A percentile compares a stretch with the other conserved stretches of the same genome.
phyloP scores from a whole-genome alignment of 1,140 invertebrate species.

The Caerostris darwini region DNA sequence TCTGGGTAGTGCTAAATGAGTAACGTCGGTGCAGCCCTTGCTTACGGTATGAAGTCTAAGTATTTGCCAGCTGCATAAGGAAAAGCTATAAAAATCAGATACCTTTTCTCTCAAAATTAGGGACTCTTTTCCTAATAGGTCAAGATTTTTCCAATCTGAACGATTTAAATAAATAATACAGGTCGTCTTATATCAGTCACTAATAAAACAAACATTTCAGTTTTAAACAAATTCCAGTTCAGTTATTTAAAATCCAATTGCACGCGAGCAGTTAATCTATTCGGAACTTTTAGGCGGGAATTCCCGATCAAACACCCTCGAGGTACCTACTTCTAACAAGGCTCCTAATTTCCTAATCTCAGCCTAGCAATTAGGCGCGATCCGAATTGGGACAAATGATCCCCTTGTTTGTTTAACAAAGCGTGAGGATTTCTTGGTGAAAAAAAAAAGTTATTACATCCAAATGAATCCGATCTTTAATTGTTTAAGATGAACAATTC shows the following conservation, averaged over 20 bases:
- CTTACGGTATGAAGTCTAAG: too few relatives aligned
- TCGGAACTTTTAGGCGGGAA: background rate
- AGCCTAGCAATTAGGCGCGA: background rate
- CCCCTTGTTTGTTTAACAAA: background rate
- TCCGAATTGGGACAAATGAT: background rate
- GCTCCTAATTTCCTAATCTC: background rate
- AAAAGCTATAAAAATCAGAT: too few relatives aligned
- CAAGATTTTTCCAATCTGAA: too few relatives aligned
- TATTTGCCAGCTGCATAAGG: too few relatives aligned
- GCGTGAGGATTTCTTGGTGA: background rate
- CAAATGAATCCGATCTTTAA: background rate
- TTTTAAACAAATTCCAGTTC: background rate
- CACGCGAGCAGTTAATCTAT: background rate
- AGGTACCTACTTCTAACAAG: background rate
- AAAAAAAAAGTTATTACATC: background rate
- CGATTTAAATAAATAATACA: too few relatives aligned
- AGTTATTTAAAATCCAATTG: background rate
- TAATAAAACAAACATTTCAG: background rate
- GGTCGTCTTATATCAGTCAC: too few relatives aligned
- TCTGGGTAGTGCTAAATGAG: too few relatives aligned
- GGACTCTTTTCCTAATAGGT: too few relatives aligned
- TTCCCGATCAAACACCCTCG: background rate
- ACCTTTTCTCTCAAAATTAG: too few relatives aligned
- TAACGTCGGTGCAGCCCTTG: too few relatives aligned
- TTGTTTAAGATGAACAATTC: background rate